Percentiles rank a stretch among this genome's conserved stretches.
phyloP scores from a whole-genome alignment of 2,113 vertebrate genomes.

The Anser cygnoides region DNA sequence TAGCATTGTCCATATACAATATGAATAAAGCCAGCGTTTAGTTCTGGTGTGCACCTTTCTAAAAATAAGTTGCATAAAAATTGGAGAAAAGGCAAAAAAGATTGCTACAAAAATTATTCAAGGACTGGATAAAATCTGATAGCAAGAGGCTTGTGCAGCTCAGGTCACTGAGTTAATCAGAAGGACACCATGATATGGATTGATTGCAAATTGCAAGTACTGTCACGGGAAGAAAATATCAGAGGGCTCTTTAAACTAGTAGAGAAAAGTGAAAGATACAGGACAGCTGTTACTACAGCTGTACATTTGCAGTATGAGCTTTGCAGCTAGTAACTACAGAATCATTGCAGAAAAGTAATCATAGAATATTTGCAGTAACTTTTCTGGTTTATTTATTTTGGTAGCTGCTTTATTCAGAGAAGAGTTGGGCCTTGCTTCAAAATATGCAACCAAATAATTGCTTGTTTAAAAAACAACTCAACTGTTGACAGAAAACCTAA shows the following conservation, averaged over 20 bases:
- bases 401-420: not conserved
- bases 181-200: not conserved
- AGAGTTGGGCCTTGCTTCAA: not conserved
- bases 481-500: not conserved
- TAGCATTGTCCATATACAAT: not conserved
- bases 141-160: not conserved
- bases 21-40: not conserved
- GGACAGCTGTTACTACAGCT: not conserved
- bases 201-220: not conserved
- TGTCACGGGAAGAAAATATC: not conserved
- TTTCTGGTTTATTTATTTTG: not conserved
- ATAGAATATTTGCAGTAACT: not conserved
- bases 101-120: not conserved
- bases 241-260: not conserved
- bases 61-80: not conserved
- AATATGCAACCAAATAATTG: not conserved
- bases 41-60: not conserved
- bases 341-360: not conserved
- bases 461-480: not conserved
- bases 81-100: not conserved
- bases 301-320: not conserved
- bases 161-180: not conserved
- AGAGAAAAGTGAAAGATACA: not conserved
- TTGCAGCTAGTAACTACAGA: not conserved
- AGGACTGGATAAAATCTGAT: not conserved